Evolutionary conservation across 2,797 vertebrate genomes (phyloP).

Genomic region (Phyllotis vaccarum): DNA sequence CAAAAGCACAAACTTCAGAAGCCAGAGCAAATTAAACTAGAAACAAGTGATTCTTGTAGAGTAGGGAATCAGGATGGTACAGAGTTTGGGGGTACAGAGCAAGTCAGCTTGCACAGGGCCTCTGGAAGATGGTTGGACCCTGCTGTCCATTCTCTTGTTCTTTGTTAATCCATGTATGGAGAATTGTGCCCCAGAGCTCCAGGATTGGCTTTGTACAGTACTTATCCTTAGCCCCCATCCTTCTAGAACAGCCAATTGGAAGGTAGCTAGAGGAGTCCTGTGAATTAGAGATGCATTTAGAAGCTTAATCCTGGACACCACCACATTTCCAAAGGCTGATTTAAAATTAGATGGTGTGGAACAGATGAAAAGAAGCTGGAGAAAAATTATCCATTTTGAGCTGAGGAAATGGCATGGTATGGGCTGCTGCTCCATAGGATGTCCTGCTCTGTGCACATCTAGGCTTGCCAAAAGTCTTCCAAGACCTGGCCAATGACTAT

Average conservation of each 20-base stretch:
- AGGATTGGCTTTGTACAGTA: not conserved
- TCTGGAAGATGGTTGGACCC: not conserved
- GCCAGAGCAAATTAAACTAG: not conserved
- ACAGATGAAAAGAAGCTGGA: not conserved
- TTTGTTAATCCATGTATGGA: not conserved
- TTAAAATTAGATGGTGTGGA: conserved; percentile 56
- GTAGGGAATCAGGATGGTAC: not conserved
- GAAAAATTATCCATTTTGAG: not conserved
- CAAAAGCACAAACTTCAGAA: not conserved
- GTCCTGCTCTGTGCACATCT: not conserved
- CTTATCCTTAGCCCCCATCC: not conserved
- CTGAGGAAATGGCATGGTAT: not conserved
- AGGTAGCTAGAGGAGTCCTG: not conserved
- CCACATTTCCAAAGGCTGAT: conserved; percentile 23
- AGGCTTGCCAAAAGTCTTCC: not conserved
- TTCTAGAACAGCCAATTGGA: not conserved
- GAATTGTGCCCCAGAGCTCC: not conserved
- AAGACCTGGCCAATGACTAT: not conserved
- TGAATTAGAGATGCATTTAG: not conserved
- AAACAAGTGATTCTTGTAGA: not conserved
- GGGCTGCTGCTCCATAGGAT: not conserved
- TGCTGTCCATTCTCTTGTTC: not conserved
- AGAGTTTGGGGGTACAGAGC: not conserved
- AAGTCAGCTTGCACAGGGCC: fast-evolving
- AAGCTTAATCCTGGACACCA: not conserved